These are phyloP conservation scores for Drosophila rubida DNA, from an alignment of 2,888 invertebrate species.

Conservation along the genomic window DNA sequence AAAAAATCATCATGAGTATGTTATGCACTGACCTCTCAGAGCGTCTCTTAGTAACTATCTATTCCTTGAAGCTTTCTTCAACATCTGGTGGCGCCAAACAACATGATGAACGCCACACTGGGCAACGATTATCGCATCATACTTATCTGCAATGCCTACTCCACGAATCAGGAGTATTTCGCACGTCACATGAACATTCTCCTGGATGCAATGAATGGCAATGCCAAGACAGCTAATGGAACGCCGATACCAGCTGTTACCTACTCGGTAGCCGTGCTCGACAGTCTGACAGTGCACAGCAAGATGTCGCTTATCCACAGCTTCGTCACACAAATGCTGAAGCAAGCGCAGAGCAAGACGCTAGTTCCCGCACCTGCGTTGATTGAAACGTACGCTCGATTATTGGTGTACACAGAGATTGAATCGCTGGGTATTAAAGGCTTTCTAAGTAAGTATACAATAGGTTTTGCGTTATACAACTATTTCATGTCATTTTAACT, in stretches of 20 bases:
- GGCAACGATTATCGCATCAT: constrained; percentile 96
- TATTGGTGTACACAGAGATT: constrained; percentile 97
- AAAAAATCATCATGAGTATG: constrained; percentile 92
- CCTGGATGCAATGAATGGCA: constrained; percentile 93
- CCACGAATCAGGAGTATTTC: constrained; percentile 95
- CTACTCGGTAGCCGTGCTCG: constrained; percentile 95
- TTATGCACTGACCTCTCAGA: neutral
- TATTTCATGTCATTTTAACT: neutral
- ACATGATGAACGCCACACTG: constrained; percentile 91
- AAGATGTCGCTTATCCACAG: constrained; percentile 95
- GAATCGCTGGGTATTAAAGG: constrained; percentile 98
- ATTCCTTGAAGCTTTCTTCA: constrained; percentile 90
- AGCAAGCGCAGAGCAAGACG: constrained; percentile 94
- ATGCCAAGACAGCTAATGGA: constrained; percentile 87
- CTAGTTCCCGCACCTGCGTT: constrained; percentile 95
- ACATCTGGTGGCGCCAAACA: constrained; percentile 91
- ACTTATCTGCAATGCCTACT: constrained; percentile 96
- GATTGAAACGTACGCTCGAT: constrained; percentile 96
- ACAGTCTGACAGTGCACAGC: constrained; percentile 97
- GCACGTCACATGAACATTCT: constrained; percentile 96
- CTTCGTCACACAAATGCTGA: constrained; percentile 95
- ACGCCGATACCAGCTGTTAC: constrained; percentile 92
- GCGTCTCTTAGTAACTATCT: neutral
- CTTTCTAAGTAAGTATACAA: constrained; percentile 90
- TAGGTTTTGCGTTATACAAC: neutral